Conservation (phyloP, 2,113 vertebrate genomes). For the Pollimyrus isidori region DNA sequence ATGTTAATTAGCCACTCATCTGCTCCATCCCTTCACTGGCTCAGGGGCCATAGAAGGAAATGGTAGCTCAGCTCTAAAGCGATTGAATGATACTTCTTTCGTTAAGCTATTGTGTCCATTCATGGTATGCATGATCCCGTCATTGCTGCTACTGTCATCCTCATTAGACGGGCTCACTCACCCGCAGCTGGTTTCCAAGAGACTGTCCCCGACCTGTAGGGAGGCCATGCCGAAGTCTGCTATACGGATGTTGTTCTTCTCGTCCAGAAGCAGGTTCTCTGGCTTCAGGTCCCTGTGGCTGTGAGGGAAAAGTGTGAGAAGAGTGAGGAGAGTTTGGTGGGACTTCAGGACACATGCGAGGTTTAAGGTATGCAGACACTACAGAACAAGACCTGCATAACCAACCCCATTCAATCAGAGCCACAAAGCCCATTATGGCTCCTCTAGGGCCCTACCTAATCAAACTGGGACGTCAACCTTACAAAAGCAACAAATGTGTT, state of each 20-base stretch:
- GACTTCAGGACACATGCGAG: background rate
- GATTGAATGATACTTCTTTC: background rate
- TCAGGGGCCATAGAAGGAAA: background rate
- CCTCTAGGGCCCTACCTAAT: background rate
- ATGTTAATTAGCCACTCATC: background rate
- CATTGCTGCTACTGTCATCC: background rate
- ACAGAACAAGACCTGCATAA: background rate
- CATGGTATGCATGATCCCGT: background rate
- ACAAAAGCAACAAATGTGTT: background rate
- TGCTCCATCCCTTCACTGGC: background rate
- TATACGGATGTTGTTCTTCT: constrained; percentile 97
- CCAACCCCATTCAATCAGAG: background rate
- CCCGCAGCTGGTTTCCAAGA: constrained; percentile 98
- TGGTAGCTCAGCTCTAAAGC: background rate
- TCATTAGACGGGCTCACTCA: constrained; percentile 54
- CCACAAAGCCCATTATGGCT: background rate
- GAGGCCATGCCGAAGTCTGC: constrained; percentile 98
- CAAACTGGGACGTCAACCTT: background rate
- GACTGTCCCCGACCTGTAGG: constrained; percentile 97
- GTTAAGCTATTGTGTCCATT: background rate
- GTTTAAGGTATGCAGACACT: background rate
- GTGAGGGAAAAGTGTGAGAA: constrained; percentile 36
- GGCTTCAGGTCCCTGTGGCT: constrained; percentile 98
- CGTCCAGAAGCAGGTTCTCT: constrained; percentile 91
- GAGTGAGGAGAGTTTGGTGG: background rate